Evolutionary conservation across 2,113 vertebrate genomes (phyloP), one percentile per base, ranked within the genome.

Genomic region (Mohoua ochrocephala): DNA sequence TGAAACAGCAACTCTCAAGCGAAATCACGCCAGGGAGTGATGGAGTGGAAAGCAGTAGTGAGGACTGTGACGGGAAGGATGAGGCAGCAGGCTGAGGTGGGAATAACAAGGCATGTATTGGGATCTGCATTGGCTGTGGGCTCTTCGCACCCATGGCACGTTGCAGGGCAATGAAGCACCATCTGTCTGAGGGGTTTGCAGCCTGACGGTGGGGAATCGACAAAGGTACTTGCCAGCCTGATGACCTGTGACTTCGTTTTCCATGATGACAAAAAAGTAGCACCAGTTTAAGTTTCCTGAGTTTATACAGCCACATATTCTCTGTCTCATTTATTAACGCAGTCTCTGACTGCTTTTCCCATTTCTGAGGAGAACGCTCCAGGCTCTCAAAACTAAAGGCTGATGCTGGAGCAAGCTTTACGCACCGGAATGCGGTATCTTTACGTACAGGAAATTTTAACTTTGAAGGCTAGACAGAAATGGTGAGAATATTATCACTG

Each of bases 401-500:
- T 64, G 59, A 45, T 59, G 57, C 23, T 35, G 69, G n/a, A 88
- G 37, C 22, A 89, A 87, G n/a, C 22, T 45, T 68, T 45, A 85
- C 0, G 0, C 31, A 41, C 16, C 37, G 44, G 27, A 54, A 45
- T 27, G 18, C 0, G 0, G 1, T 8, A n/a, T 27, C 31, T 59
- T 63, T 60, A 89, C 2, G 6, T 4, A 28, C 7, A 75, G n/a
- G 11, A 41, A 37, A 89, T n/a, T 73, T 64, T 50, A 37, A 24
- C 15, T 84, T 87, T 57, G 61, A 74, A 70, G 11, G 14, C 11
- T 26, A 63, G 31, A 71, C 80, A 54, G 24, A 84, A 27, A 20
- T 1, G 1, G 28, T 59, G 53, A 77, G 28, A 82, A 26, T 56
- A 74, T n/a, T 39, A 68, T 17, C 0, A 0, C 12, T 41, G 80